Evolutionary conservation across 2,797 vertebrate species (phyloP).

Genomic region (Dendrocincla fuliginosa): DNA sequence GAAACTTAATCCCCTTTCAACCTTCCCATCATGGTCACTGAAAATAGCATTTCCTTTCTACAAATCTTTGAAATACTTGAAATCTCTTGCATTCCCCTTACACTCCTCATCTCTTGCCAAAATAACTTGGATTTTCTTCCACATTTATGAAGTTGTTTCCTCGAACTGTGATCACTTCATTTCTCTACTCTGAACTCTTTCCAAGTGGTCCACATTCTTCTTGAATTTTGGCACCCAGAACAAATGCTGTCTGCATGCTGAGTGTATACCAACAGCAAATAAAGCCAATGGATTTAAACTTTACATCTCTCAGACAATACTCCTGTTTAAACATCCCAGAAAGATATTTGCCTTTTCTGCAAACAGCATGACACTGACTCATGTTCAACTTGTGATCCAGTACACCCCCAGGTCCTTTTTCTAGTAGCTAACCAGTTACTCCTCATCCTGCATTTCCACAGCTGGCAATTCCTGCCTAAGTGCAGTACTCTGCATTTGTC

Average conservation of each 20-base stretch:
- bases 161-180: not conserved
- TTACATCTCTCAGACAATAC: not conserved
- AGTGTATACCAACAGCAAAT: not conserved
- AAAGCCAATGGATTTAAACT: not conserved
- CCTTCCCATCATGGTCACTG: not conserved
- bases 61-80: constrained; percentile 7
- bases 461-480: not conserved
- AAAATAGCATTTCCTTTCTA: not conserved
- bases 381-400: constrained; percentile 61
- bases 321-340: not conserved
- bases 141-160: constrained; percentile 11
- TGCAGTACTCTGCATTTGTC: not conserved
- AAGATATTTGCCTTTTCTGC: constrained; percentile 29
- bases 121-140: constrained; percentile 30
- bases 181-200: constrained; percentile 36
- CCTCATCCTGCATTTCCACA: not conserved
- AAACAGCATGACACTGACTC: constrained; percentile 61
- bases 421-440: constrained; percentile 28
- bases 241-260: not conserved
- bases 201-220: constrained; percentile 31
- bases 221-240: constrained; percentile 12
- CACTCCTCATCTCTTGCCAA: constrained; percentile 13
- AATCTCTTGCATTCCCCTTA: not conserved
- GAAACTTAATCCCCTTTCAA: constrained; percentile 20
- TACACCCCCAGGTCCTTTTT: constrained; percentile 59